phyloP scores from a whole-genome alignment of 1,140 invertebrate species.

The Pantala flavescens region DNA sequence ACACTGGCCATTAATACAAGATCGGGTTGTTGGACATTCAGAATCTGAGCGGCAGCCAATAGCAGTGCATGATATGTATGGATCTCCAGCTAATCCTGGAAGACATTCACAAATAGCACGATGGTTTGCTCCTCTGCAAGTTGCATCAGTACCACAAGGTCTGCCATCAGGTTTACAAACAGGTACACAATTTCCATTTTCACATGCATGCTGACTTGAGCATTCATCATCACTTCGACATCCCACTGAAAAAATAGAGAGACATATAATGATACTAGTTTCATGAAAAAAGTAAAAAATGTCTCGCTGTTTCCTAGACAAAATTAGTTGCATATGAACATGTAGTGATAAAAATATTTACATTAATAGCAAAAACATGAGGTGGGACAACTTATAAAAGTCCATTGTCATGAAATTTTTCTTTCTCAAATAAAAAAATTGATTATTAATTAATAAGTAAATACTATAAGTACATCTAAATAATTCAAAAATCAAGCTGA shows the following conservation, averaged over 20 bases:
- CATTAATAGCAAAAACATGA: too few relatives aligned
- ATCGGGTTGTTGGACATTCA: slow-evolving; percentile 61
- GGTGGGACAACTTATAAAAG: too few relatives aligned
- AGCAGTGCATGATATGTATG: slow-evolving; percentile 58
- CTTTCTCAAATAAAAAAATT: too few relatives aligned
- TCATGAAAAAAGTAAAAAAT: slow-evolving; percentile 16
- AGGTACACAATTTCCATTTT: slow-evolving; percentile 65
- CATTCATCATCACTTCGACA: slow-evolving; percentile 65
- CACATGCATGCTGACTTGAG: slow-evolving; percentile 60
- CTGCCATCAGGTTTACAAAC: slow-evolving; percentile 55
- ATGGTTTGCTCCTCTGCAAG: slow-evolving; percentile 67
- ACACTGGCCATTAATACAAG: slow-evolving; percentile 71
- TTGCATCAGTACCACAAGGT: slow-evolving; percentile 58
- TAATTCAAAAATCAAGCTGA: too few relatives aligned
- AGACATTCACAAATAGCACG: slow-evolving; percentile 69
- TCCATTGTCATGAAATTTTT: too few relatives aligned
- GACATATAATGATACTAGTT: slow-evolving; percentile 1
- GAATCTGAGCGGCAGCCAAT: slow-evolving; percentile 63
- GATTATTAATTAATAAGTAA: too few relatives aligned
- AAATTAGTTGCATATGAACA: too few relatives aligned
- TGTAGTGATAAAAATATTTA: too few relatives aligned
- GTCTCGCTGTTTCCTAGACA: too few relatives aligned
- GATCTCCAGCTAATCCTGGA: slow-evolving; percentile 69
- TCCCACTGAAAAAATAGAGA: slow-evolving; percentile 36
- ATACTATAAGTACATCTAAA: too few relatives aligned